Evolutionary conservation across 2,113 vertebrate genomes (phyloP).

Genomic region (Formicarius rufipectus): DNA sequence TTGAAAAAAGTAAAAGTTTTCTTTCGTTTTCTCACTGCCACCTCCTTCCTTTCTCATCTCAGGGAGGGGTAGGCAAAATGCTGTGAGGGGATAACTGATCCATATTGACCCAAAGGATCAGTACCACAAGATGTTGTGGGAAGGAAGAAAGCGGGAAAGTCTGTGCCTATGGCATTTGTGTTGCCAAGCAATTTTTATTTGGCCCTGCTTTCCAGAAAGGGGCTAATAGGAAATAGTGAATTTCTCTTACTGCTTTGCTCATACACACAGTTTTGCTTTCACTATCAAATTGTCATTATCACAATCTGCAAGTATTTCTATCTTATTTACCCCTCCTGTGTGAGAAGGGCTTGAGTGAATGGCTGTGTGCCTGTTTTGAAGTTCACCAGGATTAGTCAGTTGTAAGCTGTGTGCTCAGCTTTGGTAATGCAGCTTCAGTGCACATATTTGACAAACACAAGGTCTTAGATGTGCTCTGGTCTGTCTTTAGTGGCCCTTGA

Average conservation of each 20-base stretch:
- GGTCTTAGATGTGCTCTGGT: neutral
- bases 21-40: neutral
- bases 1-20: neutral
- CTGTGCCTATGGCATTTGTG: neutral
- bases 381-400: neutral
- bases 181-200: fast-evolving
- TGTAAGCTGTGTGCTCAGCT: neutral
- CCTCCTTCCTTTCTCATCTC: neutral
- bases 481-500: neutral
- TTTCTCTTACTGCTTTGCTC: neutral
- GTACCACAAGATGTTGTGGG: neutral
- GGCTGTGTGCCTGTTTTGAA: neutral
- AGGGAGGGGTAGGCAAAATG: fast-evolving
- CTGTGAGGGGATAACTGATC: neutral
- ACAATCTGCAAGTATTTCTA: neutral
- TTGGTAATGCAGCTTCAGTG: neutral
- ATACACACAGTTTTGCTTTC: neutral
- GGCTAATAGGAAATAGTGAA: neutral
- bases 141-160: neutral
- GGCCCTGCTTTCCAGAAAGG: neutral
- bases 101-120: neutral
- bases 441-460: neutral
- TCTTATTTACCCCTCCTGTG: neutral
- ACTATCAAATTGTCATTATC: neutral
- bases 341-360: neutral